A percentile compares a stretch with the other conserved stretches of the same genome.
phyloP scores from a whole-genome alignment of 2,113 vertebrate genomes.

The Notiomystis cincta region DNA sequence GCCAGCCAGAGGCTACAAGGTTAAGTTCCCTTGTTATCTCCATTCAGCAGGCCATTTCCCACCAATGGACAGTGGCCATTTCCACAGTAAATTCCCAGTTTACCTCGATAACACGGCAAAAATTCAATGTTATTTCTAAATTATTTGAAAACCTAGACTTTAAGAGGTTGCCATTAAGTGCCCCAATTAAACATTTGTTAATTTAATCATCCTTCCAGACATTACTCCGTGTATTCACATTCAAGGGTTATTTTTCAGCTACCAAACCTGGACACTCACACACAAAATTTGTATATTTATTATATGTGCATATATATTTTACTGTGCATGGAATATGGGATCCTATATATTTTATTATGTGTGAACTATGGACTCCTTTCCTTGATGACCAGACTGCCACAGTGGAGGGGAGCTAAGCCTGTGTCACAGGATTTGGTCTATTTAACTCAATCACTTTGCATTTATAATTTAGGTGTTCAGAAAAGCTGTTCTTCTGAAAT shows the following conservation, averaged over 20 bases:
- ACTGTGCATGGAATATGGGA: not conserved
- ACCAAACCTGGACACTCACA: not conserved
- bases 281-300: not conserved
- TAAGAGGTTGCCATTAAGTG: not conserved
- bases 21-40: slow-evolving; percentile 10
- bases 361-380: not conserved
- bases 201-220: not conserved
- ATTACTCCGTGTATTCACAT: not conserved
- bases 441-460: not conserved
- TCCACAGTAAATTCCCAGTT: not conserved
- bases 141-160: not conserved
- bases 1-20: slow-evolving; percentile 26
- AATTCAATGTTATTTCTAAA: slow-evolving; percentile 1
- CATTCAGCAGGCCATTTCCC: not conserved
- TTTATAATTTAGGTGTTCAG: not conserved
- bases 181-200: not conserved
- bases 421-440: not conserved
- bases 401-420: not conserved
- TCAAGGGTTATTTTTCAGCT: not conserved
- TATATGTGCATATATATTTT: not conserved
- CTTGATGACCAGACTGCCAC: not conserved
- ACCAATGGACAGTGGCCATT: not conserved
- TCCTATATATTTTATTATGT: not conserved
- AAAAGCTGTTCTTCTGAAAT: not conserved
- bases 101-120: not conserved